These are phyloP conservation scores for Montipora foliosa DNA, from an alignment of 64 coral and sea anemone species.

Conservation along the genomic window DNA sequence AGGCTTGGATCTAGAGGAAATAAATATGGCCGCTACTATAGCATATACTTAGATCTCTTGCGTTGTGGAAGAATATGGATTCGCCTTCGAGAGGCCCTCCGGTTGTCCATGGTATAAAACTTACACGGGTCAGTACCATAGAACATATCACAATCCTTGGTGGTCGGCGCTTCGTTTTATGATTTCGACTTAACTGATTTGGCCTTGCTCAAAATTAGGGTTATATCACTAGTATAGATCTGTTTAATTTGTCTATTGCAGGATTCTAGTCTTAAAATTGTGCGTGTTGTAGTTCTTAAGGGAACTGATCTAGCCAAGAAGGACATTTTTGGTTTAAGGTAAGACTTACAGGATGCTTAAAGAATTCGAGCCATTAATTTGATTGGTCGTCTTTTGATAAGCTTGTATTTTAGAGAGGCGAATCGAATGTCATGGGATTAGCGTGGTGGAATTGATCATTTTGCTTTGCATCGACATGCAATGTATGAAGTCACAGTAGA, in stretches of 20 bases:
- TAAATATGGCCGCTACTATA: slow-evolving; percentile 9
- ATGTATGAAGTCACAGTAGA: no score
- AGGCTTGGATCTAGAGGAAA: not conserved
- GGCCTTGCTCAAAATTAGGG: not conserved
- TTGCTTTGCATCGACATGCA: no score
- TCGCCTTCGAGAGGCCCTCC: not conserved
- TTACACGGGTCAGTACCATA: slow-evolving; percentile 25
- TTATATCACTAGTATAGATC: not conserved
- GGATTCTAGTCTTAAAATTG: slow-evolving; percentile 58
- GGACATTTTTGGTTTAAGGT: slow-evolving; percentile 99
- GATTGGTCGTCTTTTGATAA: no score
- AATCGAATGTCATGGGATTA: no score
- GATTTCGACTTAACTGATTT: not conserved
- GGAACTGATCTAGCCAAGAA: slow-evolving; percentile 89
- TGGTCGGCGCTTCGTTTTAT: not conserved
- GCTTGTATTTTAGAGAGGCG: no score
- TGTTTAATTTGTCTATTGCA: slow-evolving; percentile 39
- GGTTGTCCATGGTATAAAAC: slow-evolving; percentile 24
- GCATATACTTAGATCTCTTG: not conserved
- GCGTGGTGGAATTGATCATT: no score
- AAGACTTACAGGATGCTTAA: not conserved
- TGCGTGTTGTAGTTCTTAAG: slow-evolving; percentile 67
- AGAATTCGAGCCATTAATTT: not conserved
- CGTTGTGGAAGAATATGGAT: slow-evolving; percentile 9
- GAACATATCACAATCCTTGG: not conserved